Evolutionary conservation across 1,140 invertebrate species (phyloP), one percentile per base, ranked within the genome.

Genomic region (Coelopa frigida): DNA sequence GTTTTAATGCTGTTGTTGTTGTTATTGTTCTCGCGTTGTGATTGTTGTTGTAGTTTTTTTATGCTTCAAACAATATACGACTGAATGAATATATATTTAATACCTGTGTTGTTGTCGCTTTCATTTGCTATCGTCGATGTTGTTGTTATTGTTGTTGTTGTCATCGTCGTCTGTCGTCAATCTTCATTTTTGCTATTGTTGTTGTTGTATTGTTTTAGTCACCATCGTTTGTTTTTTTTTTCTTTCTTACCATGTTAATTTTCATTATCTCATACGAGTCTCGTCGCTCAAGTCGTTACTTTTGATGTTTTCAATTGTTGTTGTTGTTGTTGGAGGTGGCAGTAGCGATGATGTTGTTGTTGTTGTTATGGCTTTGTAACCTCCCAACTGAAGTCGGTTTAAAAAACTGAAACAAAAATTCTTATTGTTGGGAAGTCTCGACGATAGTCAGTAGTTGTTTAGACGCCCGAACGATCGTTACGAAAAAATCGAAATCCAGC

Each of bases 121-220:
- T 39, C 32, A 23, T 2, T 8, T 26, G 23, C 6, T 17, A 3
- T 6, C 8, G 11, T 21, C 18, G 23, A 24, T 44, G 32, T 44
- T 32, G 21, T 20, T 44, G 21, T 33, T 35, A 36, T 36, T 15
- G 2, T n/a, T 7, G 5, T 11, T 29, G 24, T n/a, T n/a, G n/a
- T n/a, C n/a, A n/a, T n/a, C n/a, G n/a, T n/a, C n/a, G n/a, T n/a
- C n/a, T n/a, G n/a, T n/a, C n/a, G 31, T 15, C 20, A 35, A 11
- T 20, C 23, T 31, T 33, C 35, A 21, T 29, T 27, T 33, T 20
- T 23, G 18, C 31, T 6, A 8, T 22, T 35, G 24, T n/a, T 35
- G 31, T 31, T 44, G 42, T 44, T 32, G 42, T 33, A n/a, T n/a
- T n/a, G 42, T 44, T 44, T 44, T 33, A 42, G 32, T 29, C 32